Conservation (phyloP, 2,797 vertebrate genomes). For the Intellagama lesueurii region DNA sequence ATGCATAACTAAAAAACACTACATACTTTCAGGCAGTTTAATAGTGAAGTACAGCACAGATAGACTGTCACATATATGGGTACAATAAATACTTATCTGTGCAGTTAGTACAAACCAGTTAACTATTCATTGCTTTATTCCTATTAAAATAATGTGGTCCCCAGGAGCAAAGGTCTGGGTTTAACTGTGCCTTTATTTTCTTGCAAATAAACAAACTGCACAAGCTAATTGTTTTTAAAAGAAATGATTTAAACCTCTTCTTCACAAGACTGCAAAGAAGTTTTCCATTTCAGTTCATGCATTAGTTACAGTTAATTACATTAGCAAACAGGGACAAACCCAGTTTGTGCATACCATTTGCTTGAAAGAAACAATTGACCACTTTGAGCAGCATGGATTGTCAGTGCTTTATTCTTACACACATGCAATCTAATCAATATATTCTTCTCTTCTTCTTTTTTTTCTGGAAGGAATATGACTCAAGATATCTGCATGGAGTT, state of each 20-base stretch:
- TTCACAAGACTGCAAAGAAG: not conserved
- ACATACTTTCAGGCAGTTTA: conserved; percentile 63
- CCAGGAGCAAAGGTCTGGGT: conserved; percentile 11
- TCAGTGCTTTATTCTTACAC: not conserved
- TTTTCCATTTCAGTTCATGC: conserved; percentile 25
- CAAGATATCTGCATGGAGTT: not conserved
- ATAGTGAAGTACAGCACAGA: conserved; percentile 15
- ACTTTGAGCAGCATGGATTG: not conserved
- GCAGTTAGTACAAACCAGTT: conserved; percentile 26
- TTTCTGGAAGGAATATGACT: not conserved
- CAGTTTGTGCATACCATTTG: not conserved
- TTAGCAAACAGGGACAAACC: not conserved
- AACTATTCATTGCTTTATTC: not conserved
- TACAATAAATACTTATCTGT: not conserved
- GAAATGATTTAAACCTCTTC: rapidly evolving
- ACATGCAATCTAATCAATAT: not conserved
- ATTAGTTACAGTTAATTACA: not conserved
- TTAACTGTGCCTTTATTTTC: not conserved
- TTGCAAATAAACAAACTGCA: not conserved
- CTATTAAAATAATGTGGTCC: rapidly evolving
- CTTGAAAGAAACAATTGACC: not conserved
- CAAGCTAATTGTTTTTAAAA: not conserved
- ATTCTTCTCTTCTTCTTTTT: not conserved
- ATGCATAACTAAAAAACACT: conserved; percentile 60
- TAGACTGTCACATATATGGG: conserved; percentile 3